These are phyloP conservation scores for Cuculus canorus DNA, from an alignment of 2,797 vertebrate genomes.

Conservation along the genomic window DNA sequence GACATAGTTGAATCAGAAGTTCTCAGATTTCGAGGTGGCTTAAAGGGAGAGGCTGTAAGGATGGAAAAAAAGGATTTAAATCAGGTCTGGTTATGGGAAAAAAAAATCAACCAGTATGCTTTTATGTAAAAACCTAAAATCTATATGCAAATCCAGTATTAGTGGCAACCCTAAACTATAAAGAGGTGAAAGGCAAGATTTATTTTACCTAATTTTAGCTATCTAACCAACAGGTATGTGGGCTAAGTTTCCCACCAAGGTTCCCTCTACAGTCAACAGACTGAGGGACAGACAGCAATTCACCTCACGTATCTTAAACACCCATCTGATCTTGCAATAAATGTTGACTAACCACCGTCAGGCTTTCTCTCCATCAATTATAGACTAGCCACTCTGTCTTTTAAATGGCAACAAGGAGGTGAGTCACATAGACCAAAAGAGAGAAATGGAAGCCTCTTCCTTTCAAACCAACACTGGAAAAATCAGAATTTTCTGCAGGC, in stretches of 20 bases:
- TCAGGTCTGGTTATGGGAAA: not conserved
- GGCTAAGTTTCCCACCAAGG: not conserved
- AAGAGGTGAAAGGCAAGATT: not conserved
- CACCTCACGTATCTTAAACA: not conserved
- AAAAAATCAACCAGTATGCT: not conserved
- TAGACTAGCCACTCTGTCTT: not conserved
- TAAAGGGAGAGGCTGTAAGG: conserved; percentile 87
- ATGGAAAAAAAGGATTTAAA: not conserved
- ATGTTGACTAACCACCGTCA: not conserved
- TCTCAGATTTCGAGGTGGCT: conserved; percentile 92
- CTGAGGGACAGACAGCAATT: not conserved
- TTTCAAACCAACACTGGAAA: not conserved
- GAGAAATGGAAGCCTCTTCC: not conserved
- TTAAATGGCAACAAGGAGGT: not conserved
- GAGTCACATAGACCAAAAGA: not conserved
- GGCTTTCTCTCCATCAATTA: not conserved
- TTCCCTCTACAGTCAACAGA: not conserved
- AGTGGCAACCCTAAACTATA: not conserved
- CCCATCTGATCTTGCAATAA: not conserved
- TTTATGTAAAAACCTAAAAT: not conserved
- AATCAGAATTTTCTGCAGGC: not conserved
- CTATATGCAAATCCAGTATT: not conserved
- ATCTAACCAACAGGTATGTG: not conserved
- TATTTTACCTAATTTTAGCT: not conserved
- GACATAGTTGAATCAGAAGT: conserved; percentile 93